Percentiles rank a stretch among this genome's conserved stretches.
phyloP scores from a whole-genome alignment of 2,888 invertebrate genomes.

The Cacoxenus indagator region DNA sequence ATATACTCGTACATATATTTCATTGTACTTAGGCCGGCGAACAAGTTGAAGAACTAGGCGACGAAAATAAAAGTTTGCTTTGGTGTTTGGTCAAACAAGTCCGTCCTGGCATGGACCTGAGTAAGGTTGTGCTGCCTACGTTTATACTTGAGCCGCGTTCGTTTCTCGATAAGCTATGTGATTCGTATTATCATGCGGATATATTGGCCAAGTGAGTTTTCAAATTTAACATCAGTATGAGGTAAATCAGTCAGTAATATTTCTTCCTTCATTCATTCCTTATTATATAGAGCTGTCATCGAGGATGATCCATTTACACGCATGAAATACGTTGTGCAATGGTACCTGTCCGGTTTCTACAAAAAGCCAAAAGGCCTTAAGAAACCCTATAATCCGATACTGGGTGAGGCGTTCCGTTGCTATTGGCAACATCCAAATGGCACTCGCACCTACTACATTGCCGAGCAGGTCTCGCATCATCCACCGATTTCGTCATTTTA shows the following conservation, averaged over 20 bases:
- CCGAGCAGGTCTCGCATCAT: conserved; percentile 97
- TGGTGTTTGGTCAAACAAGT: conserved; percentile 97
- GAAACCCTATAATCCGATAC: conserved; percentile 95
- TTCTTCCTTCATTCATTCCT: neutral
- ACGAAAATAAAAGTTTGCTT: conserved; percentile 94
- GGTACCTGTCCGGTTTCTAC: conserved; percentile 94
- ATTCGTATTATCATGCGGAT: conserved; percentile 95
- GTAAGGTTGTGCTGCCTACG: conserved; percentile 88
- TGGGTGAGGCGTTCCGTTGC: conserved; percentile 93
- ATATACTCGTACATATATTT: neutral
- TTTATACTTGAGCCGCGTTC: conserved; percentile 95
- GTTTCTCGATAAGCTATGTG: conserved; percentile 92
- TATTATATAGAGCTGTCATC: conserved; percentile 77
- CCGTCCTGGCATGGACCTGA: conserved; percentile 94
- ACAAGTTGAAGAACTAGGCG: conserved; percentile 91
- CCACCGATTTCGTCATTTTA: conserved; percentile 95
- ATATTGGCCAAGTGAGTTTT: conserved; percentile 81
- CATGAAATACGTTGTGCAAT: conserved; percentile 89
- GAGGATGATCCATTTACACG: conserved; percentile 91
- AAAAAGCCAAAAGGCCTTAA: conserved; percentile 95
- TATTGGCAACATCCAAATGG: conserved; percentile 88
- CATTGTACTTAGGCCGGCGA: conserved; percentile 75
- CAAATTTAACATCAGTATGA: neutral
- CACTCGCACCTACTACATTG: conserved; percentile 90
- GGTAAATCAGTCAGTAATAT: conserved; percentile 10